Conservation (phyloP, 2,888 invertebrate genomes). For the Rugalucina vietnamica region DNA sequence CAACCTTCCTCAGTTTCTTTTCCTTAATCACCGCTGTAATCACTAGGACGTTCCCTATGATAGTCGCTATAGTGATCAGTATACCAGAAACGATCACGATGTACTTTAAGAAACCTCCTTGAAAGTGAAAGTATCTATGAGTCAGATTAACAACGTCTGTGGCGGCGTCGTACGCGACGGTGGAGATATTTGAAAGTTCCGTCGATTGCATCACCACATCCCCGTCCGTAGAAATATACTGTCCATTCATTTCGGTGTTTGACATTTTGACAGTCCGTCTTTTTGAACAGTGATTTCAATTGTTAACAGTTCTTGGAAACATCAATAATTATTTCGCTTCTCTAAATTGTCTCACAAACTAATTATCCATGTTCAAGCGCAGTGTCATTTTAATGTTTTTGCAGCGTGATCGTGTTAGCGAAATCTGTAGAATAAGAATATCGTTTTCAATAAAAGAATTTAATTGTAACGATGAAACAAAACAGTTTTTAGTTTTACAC, state of each 20-base stretch:
- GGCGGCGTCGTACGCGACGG: too few relatives aligned
- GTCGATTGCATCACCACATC: too few relatives aligned
- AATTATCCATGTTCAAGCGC: neutral
- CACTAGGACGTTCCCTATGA: slow-evolving; percentile 85
- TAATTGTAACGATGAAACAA: neutral
- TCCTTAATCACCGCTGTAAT: slow-evolving; percentile 85
- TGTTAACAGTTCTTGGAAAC: too few relatives aligned
- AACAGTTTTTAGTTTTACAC: neutral
- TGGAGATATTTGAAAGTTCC: too few relatives aligned
- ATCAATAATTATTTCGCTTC: too few relatives aligned
- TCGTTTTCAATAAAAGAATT: neutral
- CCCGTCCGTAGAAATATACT: too few relatives aligned
- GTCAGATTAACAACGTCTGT: too few relatives aligned
- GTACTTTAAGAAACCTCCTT: slow-evolving; percentile 28
- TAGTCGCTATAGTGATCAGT: slow-evolving; percentile 83
- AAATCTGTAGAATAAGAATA: neutral
- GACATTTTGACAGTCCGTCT: too few relatives aligned
- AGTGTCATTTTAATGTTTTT: neutral
- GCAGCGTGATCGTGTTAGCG: neutral
- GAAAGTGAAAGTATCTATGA: neutral
- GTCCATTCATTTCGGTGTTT: too few relatives aligned
- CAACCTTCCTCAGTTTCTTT: slow-evolving; percentile 86
- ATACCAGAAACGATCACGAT: slow-evolving; percentile 68
- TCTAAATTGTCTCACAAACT: neutral
- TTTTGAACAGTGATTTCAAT: too few relatives aligned